Conservation (phyloP, 2,113 vertebrate genomes). For the Apaloderma vittatum region DNA sequence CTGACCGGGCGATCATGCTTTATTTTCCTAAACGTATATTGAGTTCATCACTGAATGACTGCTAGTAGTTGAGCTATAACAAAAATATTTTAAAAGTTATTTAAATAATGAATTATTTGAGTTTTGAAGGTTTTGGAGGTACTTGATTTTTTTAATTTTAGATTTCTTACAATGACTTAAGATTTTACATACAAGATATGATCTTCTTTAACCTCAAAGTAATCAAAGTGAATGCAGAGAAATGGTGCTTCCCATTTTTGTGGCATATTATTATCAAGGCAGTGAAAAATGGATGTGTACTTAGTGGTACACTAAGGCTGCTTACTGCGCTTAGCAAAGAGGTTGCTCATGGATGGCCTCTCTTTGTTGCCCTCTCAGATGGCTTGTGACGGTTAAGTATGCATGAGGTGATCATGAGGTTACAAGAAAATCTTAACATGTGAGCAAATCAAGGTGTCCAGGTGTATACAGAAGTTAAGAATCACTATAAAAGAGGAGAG, state of each 20-base stretch:
- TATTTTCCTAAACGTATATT: not conserved
- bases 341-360: not conserved
- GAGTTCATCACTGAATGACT: not conserved
- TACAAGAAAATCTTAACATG: not conserved
- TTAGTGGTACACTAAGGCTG: not conserved
- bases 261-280: not conserved
- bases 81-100: not conserved
- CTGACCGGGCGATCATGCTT: not conserved
- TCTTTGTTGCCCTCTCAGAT: not conserved
- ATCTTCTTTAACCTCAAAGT: not conserved
- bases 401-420: not conserved
- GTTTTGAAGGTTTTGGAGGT: not conserved
- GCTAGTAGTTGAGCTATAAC: not conserved
- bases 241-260: not conserved
- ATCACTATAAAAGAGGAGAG: not conserved
- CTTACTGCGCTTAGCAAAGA: not conserved
- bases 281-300: not conserved
- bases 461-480: not conserved
- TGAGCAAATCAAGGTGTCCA: not conserved
- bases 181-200: not conserved
- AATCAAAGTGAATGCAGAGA: not conserved
- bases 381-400: not conserved
- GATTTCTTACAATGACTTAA: not conserved
- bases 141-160: not conserved
- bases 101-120: not conserved